Conservation (phyloP, 2,888 invertebrate species). For the Drosophila flavopinicola region DNA sequence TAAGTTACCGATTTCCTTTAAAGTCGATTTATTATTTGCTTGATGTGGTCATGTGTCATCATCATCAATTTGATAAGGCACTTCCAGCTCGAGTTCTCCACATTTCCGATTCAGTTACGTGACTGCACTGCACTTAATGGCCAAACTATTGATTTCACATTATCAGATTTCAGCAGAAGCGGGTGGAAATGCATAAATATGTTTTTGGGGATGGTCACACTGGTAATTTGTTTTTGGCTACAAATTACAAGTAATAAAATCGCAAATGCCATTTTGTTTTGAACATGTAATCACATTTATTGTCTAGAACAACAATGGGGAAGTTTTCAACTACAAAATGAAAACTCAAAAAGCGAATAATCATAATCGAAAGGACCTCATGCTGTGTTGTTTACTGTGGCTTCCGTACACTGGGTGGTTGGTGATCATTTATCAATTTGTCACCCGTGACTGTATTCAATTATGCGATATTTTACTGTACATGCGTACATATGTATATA, state of each 20-base stretch:
- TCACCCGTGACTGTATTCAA: constrained; percentile 51
- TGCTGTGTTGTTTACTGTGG: constrained; percentile 28
- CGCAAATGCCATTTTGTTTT: constrained; percentile 26
- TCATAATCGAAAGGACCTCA: constrained; percentile 46
- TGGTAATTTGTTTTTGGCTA: constrained; percentile 15
- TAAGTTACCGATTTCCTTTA: no score
- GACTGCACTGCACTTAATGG: constrained; percentile 47
- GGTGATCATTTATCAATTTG: constrained; percentile 60
- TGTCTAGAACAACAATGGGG: constrained; percentile 11
- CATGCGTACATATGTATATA: not conserved
- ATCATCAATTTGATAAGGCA: not conserved
- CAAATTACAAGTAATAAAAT: constrained; percentile 32
- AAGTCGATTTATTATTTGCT: not conserved
- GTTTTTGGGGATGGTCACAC: constrained; percentile 17
- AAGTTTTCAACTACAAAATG: not conserved
- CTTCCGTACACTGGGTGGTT: constrained; percentile 31
- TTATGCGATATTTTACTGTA: constrained; percentile 34
- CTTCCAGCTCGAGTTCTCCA: not conserved
- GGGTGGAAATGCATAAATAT: not conserved
- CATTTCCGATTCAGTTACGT: constrained; percentile 33
- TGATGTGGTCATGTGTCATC: constrained; percentile 1
- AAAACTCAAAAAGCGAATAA: not conserved
- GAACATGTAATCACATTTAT: constrained; percentile 11
- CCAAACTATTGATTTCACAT: constrained; percentile 65
- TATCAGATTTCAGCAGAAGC: constrained; percentile 24